Conservation (phyloP, 2,113 vertebrate genomes). For the Butorides virescens region DNA sequence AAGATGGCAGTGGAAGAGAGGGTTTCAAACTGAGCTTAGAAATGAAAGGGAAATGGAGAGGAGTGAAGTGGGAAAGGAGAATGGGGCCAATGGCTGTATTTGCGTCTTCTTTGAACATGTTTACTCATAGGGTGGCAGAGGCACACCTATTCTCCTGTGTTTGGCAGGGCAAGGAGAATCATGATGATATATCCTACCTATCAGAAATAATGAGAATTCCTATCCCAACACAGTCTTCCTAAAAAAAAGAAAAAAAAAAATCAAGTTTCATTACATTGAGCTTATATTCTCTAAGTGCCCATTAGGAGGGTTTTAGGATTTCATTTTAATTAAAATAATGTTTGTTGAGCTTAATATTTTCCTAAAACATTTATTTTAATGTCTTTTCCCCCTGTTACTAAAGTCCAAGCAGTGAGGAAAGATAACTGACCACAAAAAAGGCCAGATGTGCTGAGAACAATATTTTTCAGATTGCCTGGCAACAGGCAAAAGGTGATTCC, state of each 20-base stretch:
- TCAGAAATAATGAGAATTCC: background rate
- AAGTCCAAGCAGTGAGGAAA: background rate
- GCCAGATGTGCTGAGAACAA: slow-evolving; percentile 53
- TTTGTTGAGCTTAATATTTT: slow-evolving; percentile 55
- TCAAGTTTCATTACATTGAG: slow-evolving; percentile 15
- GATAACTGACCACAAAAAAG: slow-evolving; percentile 29
- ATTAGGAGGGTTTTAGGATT: slow-evolving; percentile 46
- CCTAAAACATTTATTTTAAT: slow-evolving; percentile 48
- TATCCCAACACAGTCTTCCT: background rate
- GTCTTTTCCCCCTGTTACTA: background rate
- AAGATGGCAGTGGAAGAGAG: background rate
- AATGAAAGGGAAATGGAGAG: background rate
- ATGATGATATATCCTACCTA: background rate
- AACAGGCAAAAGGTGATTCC: slow-evolving; percentile 38
- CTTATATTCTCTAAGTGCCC: slow-evolving; percentile 56
- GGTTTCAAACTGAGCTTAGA: background rate
- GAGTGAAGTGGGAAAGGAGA: background rate
- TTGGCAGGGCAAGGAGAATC: background rate
- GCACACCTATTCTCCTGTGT: background rate
- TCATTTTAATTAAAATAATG: slow-evolving; percentile 64
- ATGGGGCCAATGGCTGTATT: background rate
- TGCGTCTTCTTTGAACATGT: background rate
- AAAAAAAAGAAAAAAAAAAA: background rate
- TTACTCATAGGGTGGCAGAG: background rate
- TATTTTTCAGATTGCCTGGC: slow-evolving; percentile 60